Conservation (phyloP, 1,140 invertebrate genomes). For the Euura lappo region DNA sequence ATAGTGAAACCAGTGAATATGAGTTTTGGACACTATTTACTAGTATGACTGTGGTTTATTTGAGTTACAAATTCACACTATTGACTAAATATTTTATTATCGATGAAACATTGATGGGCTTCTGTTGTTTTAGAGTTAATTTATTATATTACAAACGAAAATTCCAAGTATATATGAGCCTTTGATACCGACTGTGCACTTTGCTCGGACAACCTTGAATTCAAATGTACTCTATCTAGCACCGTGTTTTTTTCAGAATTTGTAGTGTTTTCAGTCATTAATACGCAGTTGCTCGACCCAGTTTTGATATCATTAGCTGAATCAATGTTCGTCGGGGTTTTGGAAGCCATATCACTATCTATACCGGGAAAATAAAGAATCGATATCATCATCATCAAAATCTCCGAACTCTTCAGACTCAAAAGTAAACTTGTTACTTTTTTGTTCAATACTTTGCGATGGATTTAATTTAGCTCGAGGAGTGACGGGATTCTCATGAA, state of each 20-base stretch:
- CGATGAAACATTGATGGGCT: too few relatives aligned
- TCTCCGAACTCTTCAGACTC: not conserved
- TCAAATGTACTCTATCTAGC: not conserved
- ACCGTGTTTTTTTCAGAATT: not conserved
- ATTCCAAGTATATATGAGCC: too few relatives aligned
- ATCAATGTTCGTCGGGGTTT: not conserved
- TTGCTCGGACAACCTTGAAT: not conserved
- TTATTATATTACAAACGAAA: too few relatives aligned
- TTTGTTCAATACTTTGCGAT: not conserved
- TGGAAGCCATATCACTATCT: not conserved
- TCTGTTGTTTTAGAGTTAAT: too few relatives aligned
- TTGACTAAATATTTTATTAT: too few relatives aligned
- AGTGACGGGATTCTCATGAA: not conserved
- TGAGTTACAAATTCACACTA: too few relatives aligned
- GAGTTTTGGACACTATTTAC: too few relatives aligned
- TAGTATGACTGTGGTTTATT: too few relatives aligned
- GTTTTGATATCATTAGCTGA: not conserved
- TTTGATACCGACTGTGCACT: not conserved
- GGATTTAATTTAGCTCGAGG: not conserved
- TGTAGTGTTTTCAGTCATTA: not conserved
- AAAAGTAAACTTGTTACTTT: not conserved
- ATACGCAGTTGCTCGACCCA: not conserved
- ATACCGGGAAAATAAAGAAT: not conserved
- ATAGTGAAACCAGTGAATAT: too few relatives aligned
- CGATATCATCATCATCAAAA: not conserved